These are phyloP conservation scores for Tribolium freemani DNA, from an alignment of 2,888 invertebrate genomes.

Conservation along the genomic window DNA sequence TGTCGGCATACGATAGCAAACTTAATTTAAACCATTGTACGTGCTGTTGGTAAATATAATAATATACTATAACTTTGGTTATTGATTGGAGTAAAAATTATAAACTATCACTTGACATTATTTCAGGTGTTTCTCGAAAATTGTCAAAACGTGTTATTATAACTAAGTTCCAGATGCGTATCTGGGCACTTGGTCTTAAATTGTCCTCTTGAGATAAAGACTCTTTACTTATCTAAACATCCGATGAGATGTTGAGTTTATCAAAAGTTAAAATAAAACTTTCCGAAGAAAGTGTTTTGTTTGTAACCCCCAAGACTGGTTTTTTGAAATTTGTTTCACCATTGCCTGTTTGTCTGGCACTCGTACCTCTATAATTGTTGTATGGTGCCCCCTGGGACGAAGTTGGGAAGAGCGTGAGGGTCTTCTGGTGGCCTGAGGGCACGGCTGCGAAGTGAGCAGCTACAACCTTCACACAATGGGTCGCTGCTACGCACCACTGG, in stretches of 20 bases:
- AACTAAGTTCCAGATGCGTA: neutral
- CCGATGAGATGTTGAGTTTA: neutral
- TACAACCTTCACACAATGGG: constrained; percentile 48
- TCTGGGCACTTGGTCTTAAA: neutral
- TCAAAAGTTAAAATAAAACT: neutral
- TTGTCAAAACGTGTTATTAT: neutral
- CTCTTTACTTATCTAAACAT: neutral
- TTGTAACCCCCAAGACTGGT: neutral
- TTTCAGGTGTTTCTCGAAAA: neutral
- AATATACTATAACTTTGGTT: too few species aligned
- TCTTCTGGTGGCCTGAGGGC: constrained; percentile 47
- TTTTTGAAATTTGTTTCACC: constrained; percentile 22
- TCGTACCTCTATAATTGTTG: constrained; percentile 59
- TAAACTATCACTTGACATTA: neutral
- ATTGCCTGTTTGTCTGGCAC: constrained; percentile 54
- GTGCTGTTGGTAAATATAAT: too few species aligned
- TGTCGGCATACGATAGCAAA: neutral
- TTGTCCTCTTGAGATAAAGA: neutral
- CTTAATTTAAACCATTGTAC: neutral
- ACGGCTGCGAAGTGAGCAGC: constrained; percentile 47
- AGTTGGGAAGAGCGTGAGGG: constrained; percentile 46
- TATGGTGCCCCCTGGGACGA: constrained; percentile 58
- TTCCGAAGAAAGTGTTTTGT: neutral
- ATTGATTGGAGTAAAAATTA: neutral
- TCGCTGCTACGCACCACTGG: constrained; percentile 48